Percentiles rank a stretch among this genome's conserved stretches.
phyloP scores from a whole-genome alignment of 2,888 invertebrate species.

The Mythimna albipuncta region DNA sequence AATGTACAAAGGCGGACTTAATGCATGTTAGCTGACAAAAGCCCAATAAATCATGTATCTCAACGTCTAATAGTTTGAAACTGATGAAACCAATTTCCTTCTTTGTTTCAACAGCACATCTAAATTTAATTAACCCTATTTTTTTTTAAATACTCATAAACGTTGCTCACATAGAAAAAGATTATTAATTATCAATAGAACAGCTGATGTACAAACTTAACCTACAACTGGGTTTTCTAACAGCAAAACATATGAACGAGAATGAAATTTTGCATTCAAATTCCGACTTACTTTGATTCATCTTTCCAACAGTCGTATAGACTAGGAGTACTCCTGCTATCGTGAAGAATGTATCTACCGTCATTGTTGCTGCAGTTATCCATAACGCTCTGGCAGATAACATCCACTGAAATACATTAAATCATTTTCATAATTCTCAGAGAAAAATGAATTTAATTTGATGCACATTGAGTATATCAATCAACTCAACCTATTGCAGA shows the following conservation, averaged over 20 bases:
- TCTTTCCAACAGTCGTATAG: constrained; percentile 77
- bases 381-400: constrained; percentile 69
- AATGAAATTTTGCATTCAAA: background rate
- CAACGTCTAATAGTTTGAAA: too few relatives aligned
- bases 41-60: too few relatives aligned
- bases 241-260: too few relatives aligned
- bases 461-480: background rate
- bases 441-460: background rate
- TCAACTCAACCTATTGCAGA: background rate
- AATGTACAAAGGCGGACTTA: too few relatives aligned
- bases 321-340: constrained; percentile 78
- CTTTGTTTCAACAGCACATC: too few relatives aligned
- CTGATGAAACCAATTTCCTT: too few relatives aligned
- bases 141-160: background rate
- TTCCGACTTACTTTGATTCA: constrained; percentile 72
- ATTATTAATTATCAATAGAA: background rate
- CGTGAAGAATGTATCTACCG: constrained; percentile 92
- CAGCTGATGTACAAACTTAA: too few relatives aligned
- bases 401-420: constrained; percentile 58
- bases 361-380: constrained; percentile 82
- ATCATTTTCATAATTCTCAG: background rate
- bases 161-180: background rate
- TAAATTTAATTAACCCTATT: background rate
- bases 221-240: too few relatives aligned
- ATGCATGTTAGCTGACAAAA: too few relatives aligned